Base-by-base conservation (phyloP, 1,140 invertebrate species). In the Drosophila saltans region DNA sequence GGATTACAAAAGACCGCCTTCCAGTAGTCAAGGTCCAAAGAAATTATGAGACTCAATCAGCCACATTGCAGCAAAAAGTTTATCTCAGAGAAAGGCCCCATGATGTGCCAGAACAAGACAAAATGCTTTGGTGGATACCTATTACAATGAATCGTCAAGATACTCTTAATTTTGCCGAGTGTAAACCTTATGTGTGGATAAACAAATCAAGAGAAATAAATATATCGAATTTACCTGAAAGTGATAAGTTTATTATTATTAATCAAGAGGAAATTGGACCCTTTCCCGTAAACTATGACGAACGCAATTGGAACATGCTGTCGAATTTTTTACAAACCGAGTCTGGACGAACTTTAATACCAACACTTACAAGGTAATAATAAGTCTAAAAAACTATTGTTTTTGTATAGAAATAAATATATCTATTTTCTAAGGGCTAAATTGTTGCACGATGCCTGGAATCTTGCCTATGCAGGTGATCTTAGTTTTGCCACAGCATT, bases 251-350 rank as follows among this genome's bases (percentile, higher is more conserved):
- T 72, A 94, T 97, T 55, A 95, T 97, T 45, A 93, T 96, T 1
- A 97, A 97, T 92, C 96, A 95, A n/a, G 96, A 96, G 71, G 96
- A 96, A 92, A 96, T 96, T 77, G 96, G 95, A 1, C 96, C 96
- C 64, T 97, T 96, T 86, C 95, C 96, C 5, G 96, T 97, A 0
- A 97, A 97, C 80, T 97, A 97, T 84, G 97, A 97, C 75, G 71
- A 91, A 5, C 86, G 93, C n/a, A 97, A 97, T 83, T 97, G 97
- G 97, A 94, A 95, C 71, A 93, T 96, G 72, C 85, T 97, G 2
- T 93, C 95, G 0, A 82, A 94, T 1, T 96, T 93, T 82, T 91
- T 97, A 2, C 93, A 94, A 80, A 93, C 93, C 52, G 78, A 93
- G 57, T 80, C 93, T 59, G 71, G 94, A 83, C 86, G 94, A 63